Evolutionary conservation across 2,888 invertebrate species (phyloP), one percentile per base, ranked within the genome.

Genomic region (Oscheius sp.): DNA sequence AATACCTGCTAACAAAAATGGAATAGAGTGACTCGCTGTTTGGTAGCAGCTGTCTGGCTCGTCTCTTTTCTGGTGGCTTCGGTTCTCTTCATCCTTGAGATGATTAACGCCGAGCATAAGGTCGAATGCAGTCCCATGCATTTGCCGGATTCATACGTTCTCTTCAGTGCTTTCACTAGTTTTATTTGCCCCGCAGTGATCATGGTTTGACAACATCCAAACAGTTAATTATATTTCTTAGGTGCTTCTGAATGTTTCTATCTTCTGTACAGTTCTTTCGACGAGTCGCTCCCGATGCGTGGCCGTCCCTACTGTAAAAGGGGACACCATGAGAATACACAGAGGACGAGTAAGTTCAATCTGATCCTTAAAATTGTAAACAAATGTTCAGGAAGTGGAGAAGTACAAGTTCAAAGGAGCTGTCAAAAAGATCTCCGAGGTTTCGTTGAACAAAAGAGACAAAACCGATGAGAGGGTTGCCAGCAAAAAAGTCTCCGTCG

Each of bases 11-110:
- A 11, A 21, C 5, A 48, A 32, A 47, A 60, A 35, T n/a, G 13
- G 13, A 35, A 62, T 35, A 87, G 86, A 72, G 81, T 87, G 63
- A 86, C 84, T 55, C 83, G 84, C 60, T 74, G 85, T 10, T 86
- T 85, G 76, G 86, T 85, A n/a, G 79, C 81, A 32, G 81, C 88
- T 5, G 93, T 96, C 29, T 98, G 98, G 98, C 93, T 96, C 78
- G 92, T 96, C 75, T 95, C 96, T 75, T 96, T 96, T 89, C 93
- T 96, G 84, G 96, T 98, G 84, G 96, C 96, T 89, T 95, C 96
- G 89, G 96, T 96, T 51, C 96, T 97, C 1, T 91, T 97, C 70
- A 94, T 96, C 60, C 74, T 80, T 47, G 78, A 80, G 60, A 77
- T 77, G 32, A 60, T 70, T n/a, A 75, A 76, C 59, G 57, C 57